A percentile compares a stretch with the other conserved stretches of the same genome.
Evolutionary conservation across 2,888 invertebrate species (phyloP).

Genomic region (Ernsta delagoae): DNA sequence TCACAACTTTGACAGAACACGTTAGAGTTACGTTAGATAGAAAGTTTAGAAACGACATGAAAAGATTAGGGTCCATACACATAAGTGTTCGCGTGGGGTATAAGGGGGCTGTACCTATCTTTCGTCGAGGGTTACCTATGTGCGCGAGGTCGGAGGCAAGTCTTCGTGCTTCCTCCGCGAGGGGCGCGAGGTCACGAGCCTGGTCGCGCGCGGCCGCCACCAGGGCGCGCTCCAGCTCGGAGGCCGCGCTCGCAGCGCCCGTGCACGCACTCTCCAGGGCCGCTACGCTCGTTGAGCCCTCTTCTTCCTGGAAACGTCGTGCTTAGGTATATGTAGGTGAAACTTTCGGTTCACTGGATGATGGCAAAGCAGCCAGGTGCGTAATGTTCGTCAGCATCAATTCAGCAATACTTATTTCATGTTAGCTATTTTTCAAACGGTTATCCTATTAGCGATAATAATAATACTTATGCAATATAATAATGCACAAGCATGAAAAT

Average conservation of each 20-base stretch:
- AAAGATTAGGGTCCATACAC: conserved; percentile 41
- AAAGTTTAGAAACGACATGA: neutral
- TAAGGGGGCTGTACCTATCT: conserved; percentile 63
- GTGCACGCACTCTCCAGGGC: conserved; percentile 84
- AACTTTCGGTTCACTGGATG: neutral
- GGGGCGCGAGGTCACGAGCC: conserved; percentile 74
- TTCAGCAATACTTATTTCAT: too few species aligned
- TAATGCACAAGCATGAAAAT: too few species aligned
- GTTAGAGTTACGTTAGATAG: neutral
- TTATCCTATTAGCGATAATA: too few species aligned
- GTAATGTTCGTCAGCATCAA: too few species aligned
- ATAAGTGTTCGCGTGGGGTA: conserved; percentile 53
- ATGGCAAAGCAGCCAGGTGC: too few species aligned
- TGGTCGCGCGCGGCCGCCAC: conserved; percentile 86
- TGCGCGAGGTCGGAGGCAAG: conserved; percentile 79
- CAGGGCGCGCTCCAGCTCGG: conserved; percentile 92
- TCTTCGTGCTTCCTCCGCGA: conserved; percentile 75
- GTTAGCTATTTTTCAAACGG: too few species aligned
- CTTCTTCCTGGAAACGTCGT: conserved; percentile 62
- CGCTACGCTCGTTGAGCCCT: conserved; percentile 71
- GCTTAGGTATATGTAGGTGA: neutral
- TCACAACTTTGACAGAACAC: too few species aligned
- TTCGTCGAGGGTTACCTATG: conserved; percentile 77
- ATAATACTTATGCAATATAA: too few species aligned
- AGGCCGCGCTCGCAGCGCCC: conserved; percentile 91